These are phyloP conservation scores for Suricata suricatta DNA, from an alignment of 2,113 vertebrate species.

Conservation along the genomic window DNA sequence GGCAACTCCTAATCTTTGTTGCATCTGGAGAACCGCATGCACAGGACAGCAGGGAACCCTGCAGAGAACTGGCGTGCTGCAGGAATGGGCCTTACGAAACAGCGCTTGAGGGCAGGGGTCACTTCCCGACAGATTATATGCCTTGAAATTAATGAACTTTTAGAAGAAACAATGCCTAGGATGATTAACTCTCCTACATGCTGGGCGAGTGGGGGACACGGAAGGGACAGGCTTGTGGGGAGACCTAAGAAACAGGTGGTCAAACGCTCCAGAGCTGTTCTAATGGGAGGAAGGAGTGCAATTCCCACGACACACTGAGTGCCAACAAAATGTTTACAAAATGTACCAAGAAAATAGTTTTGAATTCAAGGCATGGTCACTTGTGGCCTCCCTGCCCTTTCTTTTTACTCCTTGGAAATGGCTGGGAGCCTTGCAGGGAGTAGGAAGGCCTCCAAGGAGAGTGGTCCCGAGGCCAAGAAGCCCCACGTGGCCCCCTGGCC, in stretches of 20 bases:
- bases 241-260: not conserved
- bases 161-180: not conserved
- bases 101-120: not conserved
- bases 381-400: conserved; percentile 72
- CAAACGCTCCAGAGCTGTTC: not conserved
- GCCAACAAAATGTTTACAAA: not conserved
- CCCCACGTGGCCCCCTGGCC: fast-evolving
- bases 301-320: not conserved
- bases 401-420: not conserved
- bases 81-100: not conserved
- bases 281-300: not conserved
- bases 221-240: not conserved
- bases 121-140: not conserved
- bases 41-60: not conserved
- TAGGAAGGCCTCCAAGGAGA: not conserved
- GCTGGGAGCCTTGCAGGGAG: not conserved
- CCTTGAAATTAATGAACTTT: not conserved
- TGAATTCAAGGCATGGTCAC: not conserved
- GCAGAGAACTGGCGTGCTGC: not conserved
- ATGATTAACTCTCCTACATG: not conserved
- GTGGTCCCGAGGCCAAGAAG: not conserved
- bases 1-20: not conserved
- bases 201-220: not conserved
- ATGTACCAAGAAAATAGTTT: conserved; percentile 48
- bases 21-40: not conserved